Base-by-base conservation (phyloP, 2,113 vertebrate genomes). In the Stegastes partitus region DNA sequence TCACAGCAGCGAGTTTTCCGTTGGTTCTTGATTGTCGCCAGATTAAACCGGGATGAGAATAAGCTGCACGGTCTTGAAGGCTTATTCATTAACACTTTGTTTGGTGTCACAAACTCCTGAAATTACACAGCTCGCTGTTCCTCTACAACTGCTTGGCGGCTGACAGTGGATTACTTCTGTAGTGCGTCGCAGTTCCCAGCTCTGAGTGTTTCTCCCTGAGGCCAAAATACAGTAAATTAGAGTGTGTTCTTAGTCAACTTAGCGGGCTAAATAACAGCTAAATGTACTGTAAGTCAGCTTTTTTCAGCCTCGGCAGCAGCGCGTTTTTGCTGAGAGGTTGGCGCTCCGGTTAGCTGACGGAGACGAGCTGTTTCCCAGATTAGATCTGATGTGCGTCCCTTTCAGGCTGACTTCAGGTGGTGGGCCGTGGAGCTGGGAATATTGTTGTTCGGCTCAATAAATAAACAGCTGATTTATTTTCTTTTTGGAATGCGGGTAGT, bases 231-330 rank as follows among this genome's bases (percentile, higher is more conserved):
- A 68, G 50, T 51, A 79, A 82, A 83, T 82, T 37, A 74, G 21
- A 42, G 51, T 74, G 61, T 75, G 78, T 70, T 82, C 57, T 64
- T 74, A 77, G 54, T 83, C 77, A 56, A 45, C 22, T 56, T 51
- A 55, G 31, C 19, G 18, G 73, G 57, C 70, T 85, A 76, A 87
- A 82, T 68, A 83, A 77, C 75, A 55, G 53, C 74, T 81, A 77
- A 70, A 82, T 68, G 57, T 53, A 51, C 26, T 67, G 61, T 79
- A 74, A 81, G 74, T 87, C 78, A 83, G 81, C 77, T 12, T 47
- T 85, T 85, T 77, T 57, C 62, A 15, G 28, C 66, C 54, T 82
- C 58, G 21, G 72, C 77, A 67, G 63, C 10, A 6, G 62, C 12
- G 11, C 19, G 44, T 78, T 72, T 79, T 18, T 78, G 64, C 84